phyloP scores from a whole-genome alignment of 1,140 invertebrate genomes.

The Physella acuta region DNA sequence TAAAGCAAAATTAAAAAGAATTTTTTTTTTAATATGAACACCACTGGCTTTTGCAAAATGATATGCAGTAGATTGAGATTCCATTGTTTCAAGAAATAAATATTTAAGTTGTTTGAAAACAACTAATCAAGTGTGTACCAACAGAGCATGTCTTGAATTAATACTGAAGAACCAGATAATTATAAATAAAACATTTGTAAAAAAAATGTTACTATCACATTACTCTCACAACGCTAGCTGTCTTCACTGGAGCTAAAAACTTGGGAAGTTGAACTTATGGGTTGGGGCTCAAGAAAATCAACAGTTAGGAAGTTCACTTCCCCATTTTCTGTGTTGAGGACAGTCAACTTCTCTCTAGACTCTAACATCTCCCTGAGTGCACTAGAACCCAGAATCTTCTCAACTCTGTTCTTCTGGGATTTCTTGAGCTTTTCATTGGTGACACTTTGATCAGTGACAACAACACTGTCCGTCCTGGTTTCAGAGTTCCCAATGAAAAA shows the following conservation, averaged over 20 bases:
- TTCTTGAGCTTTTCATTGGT: neutral
- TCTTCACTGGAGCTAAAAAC: neutral
- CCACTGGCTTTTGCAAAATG: too few relatives aligned
- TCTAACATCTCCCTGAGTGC: conserved; percentile 9
- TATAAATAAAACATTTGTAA: too few relatives aligned
- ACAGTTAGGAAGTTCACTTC: conserved; percentile 7
- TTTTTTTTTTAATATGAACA: too few relatives aligned
- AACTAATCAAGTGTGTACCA: too few relatives aligned
- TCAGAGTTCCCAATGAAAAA: neutral
- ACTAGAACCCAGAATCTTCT: neutral
- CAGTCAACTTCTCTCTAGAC: neutral
- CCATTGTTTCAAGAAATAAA: too few relatives aligned
- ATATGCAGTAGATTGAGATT: too few relatives aligned
- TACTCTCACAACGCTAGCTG: neutral
- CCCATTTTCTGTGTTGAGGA: neutral
- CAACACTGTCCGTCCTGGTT: neutral
- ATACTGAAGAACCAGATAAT: too few relatives aligned
- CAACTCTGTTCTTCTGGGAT: neutral
- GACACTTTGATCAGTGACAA: neutral
- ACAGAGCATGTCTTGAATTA: too few relatives aligned
- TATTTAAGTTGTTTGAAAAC: too few relatives aligned
- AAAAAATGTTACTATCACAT: too few relatives aligned
- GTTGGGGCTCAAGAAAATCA: conserved; percentile 4
- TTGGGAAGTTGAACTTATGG: neutral
- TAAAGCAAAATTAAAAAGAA: too few relatives aligned